Base-by-base conservation (phyloP, 2,113 vertebrate species). In the Connochaetes taurinus region DNA sequence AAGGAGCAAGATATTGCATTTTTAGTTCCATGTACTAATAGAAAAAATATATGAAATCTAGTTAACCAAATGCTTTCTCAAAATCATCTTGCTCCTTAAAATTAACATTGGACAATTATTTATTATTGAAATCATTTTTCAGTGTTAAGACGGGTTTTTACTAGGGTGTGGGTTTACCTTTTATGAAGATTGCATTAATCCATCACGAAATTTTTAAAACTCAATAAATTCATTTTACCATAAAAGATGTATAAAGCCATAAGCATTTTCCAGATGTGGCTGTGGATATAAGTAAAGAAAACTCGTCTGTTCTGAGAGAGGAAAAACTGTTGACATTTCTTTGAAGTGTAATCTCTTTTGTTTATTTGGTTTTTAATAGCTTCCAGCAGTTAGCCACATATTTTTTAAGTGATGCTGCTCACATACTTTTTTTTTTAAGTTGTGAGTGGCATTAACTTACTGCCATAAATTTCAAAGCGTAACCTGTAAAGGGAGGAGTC, bases 171-270 rank as follows among this genome's bases (percentile, higher is more conserved):
- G 99, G 98, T 98, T 98, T 98, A 99, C 98, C 98, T 99, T 99
- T 99, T 99, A 99, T 98, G 98, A 98, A 99, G 98, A 98, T 99
- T 98, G 98, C 98, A 98, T 99, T 99, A 99, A 99, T 99, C 99
- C 99, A 99, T 99, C 98, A 98, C 97, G 97, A 99, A 98, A 98
- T 98, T 99, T 99, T 99, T 98, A 98, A 98, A 99, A 99, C 99
- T 99, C 99, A 99, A 99, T 99, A 99, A 99, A 99, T 99, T 99
- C 98, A 98, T 99, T 99, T 99, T 99, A 99, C 99, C 98, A 97
- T 98, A 99, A 99, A 99, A 99, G 98, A 99, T 99, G 98, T 99
- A 98, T 99, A 99, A 99, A 99, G 98, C 98, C 97, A 98, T 98
- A 98, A 99, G 99, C 98, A 98, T 98, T 99, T 99, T 99, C 99